phyloP scores from a whole-genome alignment of 2,888 invertebrate genomes.

The Acleris emargana region DNA sequence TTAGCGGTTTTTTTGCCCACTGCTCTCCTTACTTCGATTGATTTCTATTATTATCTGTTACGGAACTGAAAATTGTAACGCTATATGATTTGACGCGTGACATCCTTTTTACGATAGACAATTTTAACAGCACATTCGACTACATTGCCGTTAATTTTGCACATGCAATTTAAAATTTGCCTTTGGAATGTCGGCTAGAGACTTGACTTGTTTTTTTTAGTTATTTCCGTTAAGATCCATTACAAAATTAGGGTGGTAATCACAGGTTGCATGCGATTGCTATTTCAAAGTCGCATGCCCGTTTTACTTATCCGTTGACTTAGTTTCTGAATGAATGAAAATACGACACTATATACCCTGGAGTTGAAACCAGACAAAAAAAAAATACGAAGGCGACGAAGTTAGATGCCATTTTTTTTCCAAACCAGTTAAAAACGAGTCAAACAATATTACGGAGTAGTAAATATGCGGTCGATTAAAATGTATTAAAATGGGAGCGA shows the following conservation, averaged over 20 bases:
- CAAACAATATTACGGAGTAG: constrained; percentile 17
- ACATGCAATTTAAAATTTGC: neutral
- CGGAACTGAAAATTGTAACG: constrained; percentile 66
- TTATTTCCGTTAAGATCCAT: constrained; percentile 15
- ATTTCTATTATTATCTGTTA: constrained; percentile 70
- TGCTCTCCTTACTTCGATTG: constrained; percentile 69
- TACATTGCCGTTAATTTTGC: neutral
- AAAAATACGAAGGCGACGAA: constrained; percentile 1
- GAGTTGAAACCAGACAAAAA: constrained; percentile 1
- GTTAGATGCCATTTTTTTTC: constrained; percentile 10
- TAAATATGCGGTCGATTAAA: constrained; percentile 31
- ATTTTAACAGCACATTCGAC: neutral
- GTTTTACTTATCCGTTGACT: constrained; percentile 4
- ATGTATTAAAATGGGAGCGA: constrained; percentile 30
- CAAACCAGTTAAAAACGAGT: constrained; percentile 9
- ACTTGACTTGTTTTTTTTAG: neutral
- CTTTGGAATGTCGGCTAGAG: neutral
- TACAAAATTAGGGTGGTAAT: constrained; percentile 13
- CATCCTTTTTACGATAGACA: constrained; percentile 16
- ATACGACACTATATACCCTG: neutral
- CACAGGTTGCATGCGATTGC: constrained; percentile 10
- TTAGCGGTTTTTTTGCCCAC: constrained; percentile 72
- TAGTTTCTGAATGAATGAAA: constrained; percentile 9
- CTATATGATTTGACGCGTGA: constrained; percentile 43
- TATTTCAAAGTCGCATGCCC: neutral